Conservation (phyloP, 2,888 invertebrate species). For the Spisula subtruncata region DNA sequence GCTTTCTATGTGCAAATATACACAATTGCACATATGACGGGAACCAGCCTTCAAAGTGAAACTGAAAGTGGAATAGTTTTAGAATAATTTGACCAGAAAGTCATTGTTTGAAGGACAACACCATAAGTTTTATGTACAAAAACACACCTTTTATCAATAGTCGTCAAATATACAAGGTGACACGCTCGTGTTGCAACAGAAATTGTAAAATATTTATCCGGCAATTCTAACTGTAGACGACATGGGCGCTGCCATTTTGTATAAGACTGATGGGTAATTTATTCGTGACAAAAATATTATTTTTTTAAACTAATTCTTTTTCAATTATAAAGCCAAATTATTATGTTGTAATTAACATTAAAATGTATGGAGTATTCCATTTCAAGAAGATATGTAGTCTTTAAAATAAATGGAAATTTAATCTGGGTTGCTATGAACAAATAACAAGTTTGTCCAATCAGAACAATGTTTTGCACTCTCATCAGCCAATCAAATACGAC, state of each 20-base stretch:
- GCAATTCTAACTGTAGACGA: neutral
- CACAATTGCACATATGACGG: neutral
- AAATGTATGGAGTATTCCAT: neutral
- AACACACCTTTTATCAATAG: neutral
- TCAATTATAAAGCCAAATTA: neutral
- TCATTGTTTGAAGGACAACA: neutral
- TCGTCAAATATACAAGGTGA: neutral
- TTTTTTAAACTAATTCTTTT: neutral
- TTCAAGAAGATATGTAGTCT: neutral
- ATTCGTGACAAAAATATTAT: neutral
- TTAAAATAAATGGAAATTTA: conserved; percentile 3
- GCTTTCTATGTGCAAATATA: neutral
- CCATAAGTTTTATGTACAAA: neutral
- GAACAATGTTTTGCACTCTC: conserved; percentile 71
- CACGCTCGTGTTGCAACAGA: neutral
- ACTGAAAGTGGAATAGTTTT: neutral
- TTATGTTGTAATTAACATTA: neutral
- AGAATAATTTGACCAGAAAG: neutral
- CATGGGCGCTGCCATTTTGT: conserved; percentile 21
- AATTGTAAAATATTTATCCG: neutral
- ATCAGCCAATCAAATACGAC: conserved; percentile 74
- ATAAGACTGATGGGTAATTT: conserved; percentile 23
- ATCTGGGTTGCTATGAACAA: conserved; percentile 72
- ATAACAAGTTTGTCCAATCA: conserved; percentile 78
- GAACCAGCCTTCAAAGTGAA: neutral